phyloP scores from a whole-genome alignment of 2,888 invertebrate genomes.

The Campoletis raptor region DNA sequence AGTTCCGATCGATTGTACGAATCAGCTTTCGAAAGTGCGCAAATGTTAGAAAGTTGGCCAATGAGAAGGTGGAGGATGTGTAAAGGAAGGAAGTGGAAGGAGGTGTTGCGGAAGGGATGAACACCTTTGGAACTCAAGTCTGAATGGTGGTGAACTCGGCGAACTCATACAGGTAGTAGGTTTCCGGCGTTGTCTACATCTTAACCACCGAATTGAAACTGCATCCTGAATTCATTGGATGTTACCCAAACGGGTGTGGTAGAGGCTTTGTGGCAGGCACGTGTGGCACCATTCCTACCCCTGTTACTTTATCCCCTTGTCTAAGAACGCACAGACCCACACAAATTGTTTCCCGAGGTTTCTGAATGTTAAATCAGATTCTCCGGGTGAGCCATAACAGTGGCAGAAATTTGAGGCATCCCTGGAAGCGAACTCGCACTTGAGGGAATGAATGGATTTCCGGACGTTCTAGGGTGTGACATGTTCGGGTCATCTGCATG shows the following conservation, averaged over 20 bases:
- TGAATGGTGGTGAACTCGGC: slow-evolving; percentile 1
- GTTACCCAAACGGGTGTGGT: slow-evolving; percentile 27
- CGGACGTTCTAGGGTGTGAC: slow-evolving; percentile 29
- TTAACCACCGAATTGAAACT: slow-evolving; percentile 19
- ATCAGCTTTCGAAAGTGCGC: background rate
- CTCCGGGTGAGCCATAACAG: slow-evolving; percentile 77
- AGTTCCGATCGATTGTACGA: background rate
- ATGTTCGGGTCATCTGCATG: background rate
- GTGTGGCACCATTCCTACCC: slow-evolving; percentile 20
- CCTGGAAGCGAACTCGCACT: slow-evolving; percentile 58
- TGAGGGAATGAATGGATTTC: slow-evolving; percentile 26
- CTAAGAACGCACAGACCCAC: slow-evolving; percentile 17
- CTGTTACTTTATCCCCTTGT: slow-evolving; percentile 1
- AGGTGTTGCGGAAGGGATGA: background rate
- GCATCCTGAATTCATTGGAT: slow-evolving; percentile 59
- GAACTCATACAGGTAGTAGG: slow-evolving; percentile 22
- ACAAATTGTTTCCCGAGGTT: slow-evolving; percentile 61
- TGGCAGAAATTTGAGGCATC: slow-evolving; percentile 78
- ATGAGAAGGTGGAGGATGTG: slow-evolving; percentile 11
- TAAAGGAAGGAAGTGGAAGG: slow-evolving; percentile 5
- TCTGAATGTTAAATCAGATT: slow-evolving; percentile 62
- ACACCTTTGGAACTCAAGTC: slow-evolving; percentile 23
- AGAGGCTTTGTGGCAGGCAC: slow-evolving; percentile 25
- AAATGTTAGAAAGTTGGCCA: background rate
- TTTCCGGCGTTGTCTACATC: slow-evolving; percentile 14